These are phyloP conservation scores for Oryzias curvinotus DNA, from an alignment of 2,113 vertebrate species.

Conservation along the genomic window DNA sequence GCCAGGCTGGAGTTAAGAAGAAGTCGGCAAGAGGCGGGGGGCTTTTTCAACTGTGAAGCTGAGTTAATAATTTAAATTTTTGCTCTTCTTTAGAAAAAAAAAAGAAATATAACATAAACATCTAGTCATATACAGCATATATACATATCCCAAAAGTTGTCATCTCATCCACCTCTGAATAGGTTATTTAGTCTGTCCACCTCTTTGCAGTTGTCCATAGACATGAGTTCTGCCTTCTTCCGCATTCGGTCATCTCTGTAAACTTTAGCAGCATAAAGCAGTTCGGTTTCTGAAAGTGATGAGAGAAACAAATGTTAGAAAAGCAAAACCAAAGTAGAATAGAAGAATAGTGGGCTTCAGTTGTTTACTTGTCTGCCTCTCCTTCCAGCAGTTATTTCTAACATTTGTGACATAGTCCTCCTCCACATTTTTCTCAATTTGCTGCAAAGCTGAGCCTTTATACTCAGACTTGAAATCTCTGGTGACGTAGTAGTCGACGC, in stretches of 20 bases:
- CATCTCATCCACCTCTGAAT: constrained; percentile 88
- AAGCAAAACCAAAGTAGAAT: background rate
- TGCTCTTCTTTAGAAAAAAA: constrained; percentile 50
- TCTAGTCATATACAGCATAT: constrained; percentile 59
- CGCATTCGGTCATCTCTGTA: constrained; percentile 92
- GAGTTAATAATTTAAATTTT: constrained; percentile 47
- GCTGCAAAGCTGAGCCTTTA: constrained; percentile 87
- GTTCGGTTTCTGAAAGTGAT: constrained; percentile 87
- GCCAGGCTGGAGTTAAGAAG: constrained; percentile 34
- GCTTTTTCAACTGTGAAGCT: constrained; percentile 57
- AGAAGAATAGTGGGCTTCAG: background rate
- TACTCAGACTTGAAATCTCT: constrained; percentile 95
- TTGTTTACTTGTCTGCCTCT: constrained; percentile 93
- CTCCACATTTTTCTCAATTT: constrained; percentile 95
- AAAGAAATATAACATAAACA: constrained; percentile 59
- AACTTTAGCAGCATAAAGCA: constrained; percentile 92
- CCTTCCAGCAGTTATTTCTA: constrained; percentile 97
- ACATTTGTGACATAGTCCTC: constrained; percentile 95
- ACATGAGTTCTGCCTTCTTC: constrained; percentile 91
- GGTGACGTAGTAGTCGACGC: constrained; percentile 88
- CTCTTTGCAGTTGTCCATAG: constrained; percentile 97
- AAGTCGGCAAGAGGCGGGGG: constrained; percentile 8
- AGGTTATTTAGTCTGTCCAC: constrained; percentile 91
- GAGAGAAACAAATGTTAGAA: constrained; percentile 17
- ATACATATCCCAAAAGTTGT: constrained; percentile 52